Evolutionary conservation across 2,113 vertebrate species (phyloP).

Genomic region (Hylia prasina): DNA sequence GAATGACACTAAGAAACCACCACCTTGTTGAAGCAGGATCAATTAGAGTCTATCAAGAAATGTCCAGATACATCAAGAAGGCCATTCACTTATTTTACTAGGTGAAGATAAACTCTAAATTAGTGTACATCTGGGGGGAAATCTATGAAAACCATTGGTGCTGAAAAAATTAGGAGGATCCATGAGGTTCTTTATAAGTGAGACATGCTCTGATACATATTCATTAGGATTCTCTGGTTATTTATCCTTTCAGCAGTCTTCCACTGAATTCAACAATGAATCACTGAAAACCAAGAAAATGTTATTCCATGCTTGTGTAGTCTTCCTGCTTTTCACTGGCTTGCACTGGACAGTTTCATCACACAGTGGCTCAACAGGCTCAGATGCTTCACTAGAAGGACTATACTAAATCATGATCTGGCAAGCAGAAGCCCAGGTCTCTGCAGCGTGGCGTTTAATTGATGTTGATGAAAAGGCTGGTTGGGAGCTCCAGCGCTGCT

Average conservation of each 20-base stretch:
- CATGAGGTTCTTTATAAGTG: neutral
- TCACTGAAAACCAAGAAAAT: neutral
- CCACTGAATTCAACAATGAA: neutral
- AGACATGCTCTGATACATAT: neutral
- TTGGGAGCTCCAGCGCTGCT: neutral
- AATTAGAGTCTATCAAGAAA: neutral
- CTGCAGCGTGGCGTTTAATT: neutral
- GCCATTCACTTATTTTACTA: neutral
- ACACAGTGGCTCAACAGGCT: neutral
- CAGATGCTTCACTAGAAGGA: neutral
- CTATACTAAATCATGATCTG: neutral
- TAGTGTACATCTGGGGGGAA: neutral
- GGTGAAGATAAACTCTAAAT: neutral
- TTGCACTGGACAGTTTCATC: neutral
- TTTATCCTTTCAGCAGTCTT: neutral
- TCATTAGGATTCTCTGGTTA: neutral
- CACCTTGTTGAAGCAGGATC: neutral
- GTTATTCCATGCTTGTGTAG: neutral
- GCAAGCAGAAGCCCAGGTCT: neutral
- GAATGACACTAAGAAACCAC: neutral
- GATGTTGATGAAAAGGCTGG: conserved; percentile 24
- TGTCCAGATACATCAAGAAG: neutral
- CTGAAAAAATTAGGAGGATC: neutral
- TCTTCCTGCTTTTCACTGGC: neutral
- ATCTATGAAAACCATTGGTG: neutral